These are phyloP conservation scores for Thalassarche chlororhynchos DNA, from an alignment of 2,113 vertebrate species.

Conservation along the genomic window DNA sequence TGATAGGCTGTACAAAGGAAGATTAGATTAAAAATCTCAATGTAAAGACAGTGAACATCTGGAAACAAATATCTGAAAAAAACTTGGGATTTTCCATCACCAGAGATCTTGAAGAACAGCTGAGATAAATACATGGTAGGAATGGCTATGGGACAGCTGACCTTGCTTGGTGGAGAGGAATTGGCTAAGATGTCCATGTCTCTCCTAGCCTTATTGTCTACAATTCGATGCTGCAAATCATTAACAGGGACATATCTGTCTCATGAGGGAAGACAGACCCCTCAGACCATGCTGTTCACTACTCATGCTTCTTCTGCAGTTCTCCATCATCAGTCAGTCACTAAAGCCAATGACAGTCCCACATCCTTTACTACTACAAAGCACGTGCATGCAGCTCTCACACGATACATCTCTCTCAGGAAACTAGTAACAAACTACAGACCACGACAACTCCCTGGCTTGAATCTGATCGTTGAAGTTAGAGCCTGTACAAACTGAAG, in stretches of 20 bases:
- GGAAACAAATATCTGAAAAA: not conserved
- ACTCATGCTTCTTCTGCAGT: not conserved
- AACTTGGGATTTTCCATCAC: not conserved
- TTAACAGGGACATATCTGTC: not conserved
- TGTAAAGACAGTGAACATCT: not conserved
- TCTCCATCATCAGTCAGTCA: not conserved
- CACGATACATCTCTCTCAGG: not conserved
- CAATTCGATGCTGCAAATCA: not conserved
- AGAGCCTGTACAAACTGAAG: not conserved
- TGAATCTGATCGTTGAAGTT: fast-evolving
- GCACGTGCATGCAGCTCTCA: not conserved
- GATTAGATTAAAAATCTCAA: not conserved
- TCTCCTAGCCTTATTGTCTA: not conserved
- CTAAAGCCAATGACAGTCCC: not conserved
- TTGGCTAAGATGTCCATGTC: not conserved
- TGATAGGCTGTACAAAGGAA: not conserved
- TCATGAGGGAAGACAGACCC: not conserved
- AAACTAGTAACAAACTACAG: not conserved
- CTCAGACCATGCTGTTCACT: not conserved
- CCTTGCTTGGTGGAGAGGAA: not conserved
- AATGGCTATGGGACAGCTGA: not conserved
- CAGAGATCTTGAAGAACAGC: not conserved
- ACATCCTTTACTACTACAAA: not conserved
- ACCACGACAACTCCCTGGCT: not conserved
- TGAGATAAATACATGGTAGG: not conserved